A percentile compares a stretch with the other conserved stretches of the same genome.
phyloP scores from a whole-genome alignment of 2,113 vertebrate genomes.

The Toxotes chatareus region DNA sequence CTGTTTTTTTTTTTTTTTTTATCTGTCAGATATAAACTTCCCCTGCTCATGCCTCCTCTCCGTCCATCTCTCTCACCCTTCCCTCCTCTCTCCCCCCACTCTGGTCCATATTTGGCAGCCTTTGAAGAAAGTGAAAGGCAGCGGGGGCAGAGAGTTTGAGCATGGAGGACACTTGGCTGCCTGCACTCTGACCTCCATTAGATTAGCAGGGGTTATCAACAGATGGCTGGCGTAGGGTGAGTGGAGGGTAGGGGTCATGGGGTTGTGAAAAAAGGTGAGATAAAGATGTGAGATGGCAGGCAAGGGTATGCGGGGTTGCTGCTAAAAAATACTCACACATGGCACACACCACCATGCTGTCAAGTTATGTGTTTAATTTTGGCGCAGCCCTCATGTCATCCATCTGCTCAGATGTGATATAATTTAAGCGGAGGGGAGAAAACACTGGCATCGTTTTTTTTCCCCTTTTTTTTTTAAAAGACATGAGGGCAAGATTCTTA shows the following conservation, averaged over 20 bases:
- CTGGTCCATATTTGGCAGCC: constrained; percentile 47
- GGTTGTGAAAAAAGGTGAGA: constrained; percentile 47
- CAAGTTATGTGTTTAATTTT: constrained; percentile 41
- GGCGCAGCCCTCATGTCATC: constrained; percentile 3
- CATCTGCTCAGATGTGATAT: constrained; percentile 46
- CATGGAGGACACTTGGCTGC: constrained; percentile 55
- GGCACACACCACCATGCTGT: constrained; percentile 15
- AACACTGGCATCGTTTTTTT: constrained; percentile 5
- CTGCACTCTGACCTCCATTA: constrained; percentile 70
- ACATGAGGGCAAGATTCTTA: constrained; percentile 14
- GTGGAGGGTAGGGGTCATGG: background rate
- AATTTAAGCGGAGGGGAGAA: constrained; percentile 24
- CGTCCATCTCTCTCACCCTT: background rate
- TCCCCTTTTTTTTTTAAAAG: background rate
- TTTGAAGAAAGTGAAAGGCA: constrained; percentile 66
- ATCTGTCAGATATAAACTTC: constrained; percentile 7
- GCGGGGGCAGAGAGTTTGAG: constrained; percentile 1
- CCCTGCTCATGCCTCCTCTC: background rate
- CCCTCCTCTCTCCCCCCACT: background rate
- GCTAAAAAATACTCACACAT: constrained; percentile 48
- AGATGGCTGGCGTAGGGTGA: constrained; percentile 65
- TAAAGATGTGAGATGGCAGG: constrained; percentile 53
- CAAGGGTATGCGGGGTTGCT: constrained; percentile 6
- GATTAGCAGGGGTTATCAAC: constrained; percentile 77
- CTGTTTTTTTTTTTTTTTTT: background rate